These are phyloP conservation scores for Drosophila funebris DNA, from an alignment of 1,140 invertebrate species.

Conservation along the genomic window DNA sequence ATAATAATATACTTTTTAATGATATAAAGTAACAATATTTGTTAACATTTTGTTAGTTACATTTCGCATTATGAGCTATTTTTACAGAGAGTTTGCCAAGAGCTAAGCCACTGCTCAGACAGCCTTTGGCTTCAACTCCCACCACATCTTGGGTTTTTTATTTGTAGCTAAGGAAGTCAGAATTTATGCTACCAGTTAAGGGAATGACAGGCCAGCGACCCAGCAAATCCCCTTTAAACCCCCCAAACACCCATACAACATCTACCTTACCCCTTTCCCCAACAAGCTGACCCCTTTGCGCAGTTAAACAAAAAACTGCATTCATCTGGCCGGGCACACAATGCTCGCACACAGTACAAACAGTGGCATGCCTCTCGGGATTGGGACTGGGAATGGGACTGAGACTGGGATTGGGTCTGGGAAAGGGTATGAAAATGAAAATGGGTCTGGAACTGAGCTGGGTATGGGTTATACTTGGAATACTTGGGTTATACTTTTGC, in stretches of 20 bases:
- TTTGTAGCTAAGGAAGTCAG: conserved; percentile 26
- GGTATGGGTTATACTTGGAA: conserved; percentile 53
- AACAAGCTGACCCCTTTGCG: conserved; percentile 48
- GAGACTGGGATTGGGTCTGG: conserved; percentile 22
- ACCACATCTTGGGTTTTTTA: conserved; percentile 28
- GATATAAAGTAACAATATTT: conserved; percentile 18
- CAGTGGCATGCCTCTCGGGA: conserved; percentile 69
- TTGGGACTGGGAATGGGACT: conserved; percentile 8
- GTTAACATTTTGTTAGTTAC: neutral
- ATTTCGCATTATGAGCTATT: conserved; percentile 4
- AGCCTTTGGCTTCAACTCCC: conserved; percentile 16
- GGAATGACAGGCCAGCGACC: conserved; percentile 54
- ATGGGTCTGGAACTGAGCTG: neutral
- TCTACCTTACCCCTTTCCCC: neutral
- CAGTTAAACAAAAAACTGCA: conserved; percentile 60
- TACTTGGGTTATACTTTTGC: too few species aligned
- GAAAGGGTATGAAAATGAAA: neutral
- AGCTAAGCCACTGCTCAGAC: conserved; percentile 1
- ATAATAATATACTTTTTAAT: neutral
- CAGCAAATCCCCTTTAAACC: conserved; percentile 8
- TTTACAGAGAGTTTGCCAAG: neutral
- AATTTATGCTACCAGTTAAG: conserved; percentile 36
- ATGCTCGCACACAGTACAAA: conserved; percentile 53
- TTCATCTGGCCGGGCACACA: conserved; percentile 54
- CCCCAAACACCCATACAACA: too few species aligned